Conservation (phyloP, 2,888 invertebrate genomes). For the Linnaemya vulpina region DNA sequence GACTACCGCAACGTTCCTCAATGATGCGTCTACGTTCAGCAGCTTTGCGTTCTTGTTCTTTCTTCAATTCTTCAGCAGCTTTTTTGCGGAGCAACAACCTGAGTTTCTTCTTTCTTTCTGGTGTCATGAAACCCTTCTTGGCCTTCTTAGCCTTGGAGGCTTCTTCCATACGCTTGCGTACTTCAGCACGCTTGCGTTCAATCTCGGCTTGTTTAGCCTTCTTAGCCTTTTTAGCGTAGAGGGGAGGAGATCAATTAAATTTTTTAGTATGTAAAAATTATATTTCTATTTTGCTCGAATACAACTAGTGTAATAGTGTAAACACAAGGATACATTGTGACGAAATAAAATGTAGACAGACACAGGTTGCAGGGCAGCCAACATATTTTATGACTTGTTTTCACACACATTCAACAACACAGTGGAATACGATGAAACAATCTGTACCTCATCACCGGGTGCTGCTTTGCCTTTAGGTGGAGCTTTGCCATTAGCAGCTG, state of each 20-base stretch:
- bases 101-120: slow-evolving; percentile 99
- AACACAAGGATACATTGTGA: slow-evolving; percentile 69
- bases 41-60: slow-evolving; percentile 99
- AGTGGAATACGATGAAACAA: background rate
- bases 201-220: slow-evolving; percentile 99
- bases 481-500: slow-evolving; percentile 70
- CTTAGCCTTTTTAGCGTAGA: slow-evolving; percentile 89
- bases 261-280: background rate
- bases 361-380: slow-evolving; percentile 31
- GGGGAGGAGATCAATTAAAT: slow-evolving; percentile 9
- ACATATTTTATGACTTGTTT: slow-evolving; percentile 15
- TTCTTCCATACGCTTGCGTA: slow-evolving; percentile 99
- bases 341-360: slow-evolving; percentile 52
- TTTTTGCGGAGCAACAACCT: slow-evolving; percentile 99
- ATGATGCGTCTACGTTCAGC: slow-evolving; percentile 99
- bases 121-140: slow-evolving; percentile 99
- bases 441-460: slow-evolving; percentile 66
- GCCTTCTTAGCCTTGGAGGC: slow-evolving; percentile 99
- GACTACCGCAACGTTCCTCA: slow-evolving; percentile 96
- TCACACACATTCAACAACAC: slow-evolving; percentile 37
- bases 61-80: slow-evolving; percentile 99
- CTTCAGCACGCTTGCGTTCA: slow-evolving; percentile 99
- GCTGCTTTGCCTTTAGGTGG: slow-evolving; percentile 79
- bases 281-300: background rate
- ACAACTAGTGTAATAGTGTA: background rate